A percentile compares a stretch with the other conserved stretches of the same genome.
Evolutionary conservation across 2,113 vertebrate species (phyloP).

Genomic region (Podilymbus podiceps): DNA sequence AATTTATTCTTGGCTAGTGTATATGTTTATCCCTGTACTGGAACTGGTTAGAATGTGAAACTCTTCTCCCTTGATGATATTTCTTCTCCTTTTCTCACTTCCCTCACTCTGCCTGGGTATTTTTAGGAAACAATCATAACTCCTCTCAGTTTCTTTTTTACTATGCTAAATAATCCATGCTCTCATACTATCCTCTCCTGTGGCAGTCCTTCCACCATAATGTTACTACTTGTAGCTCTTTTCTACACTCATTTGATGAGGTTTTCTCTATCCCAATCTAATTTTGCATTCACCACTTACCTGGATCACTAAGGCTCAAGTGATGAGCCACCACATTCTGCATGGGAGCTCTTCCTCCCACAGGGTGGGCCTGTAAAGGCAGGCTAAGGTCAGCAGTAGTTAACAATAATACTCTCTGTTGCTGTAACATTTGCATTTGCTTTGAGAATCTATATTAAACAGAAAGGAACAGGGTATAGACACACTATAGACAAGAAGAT

Average conservation of each 20-base stretch:
- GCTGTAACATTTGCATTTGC: not conserved
- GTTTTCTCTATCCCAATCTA: not conserved
- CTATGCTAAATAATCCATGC: not conserved
- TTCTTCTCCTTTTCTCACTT: constrained; percentile 34
- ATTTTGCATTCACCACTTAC: not conserved
- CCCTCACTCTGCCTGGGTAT: not conserved
- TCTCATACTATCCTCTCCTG: not conserved
- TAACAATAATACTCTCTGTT: not conserved
- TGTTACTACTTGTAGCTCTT: not conserved
- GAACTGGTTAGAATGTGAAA: not conserved
- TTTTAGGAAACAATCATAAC: constrained; percentile 44
- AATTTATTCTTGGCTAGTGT: not conserved
- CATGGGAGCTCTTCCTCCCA: not conserved
- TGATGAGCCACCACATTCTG: not conserved
- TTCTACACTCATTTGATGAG: not conserved
- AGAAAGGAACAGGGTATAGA: not conserved
- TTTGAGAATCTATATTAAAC: not conserved
- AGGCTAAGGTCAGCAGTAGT: not conserved
- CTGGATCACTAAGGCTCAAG: not conserved
- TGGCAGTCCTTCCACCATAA: not conserved
- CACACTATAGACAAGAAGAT: not conserved
- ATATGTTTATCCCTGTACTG: not conserved
- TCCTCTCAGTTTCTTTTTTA: not conserved
- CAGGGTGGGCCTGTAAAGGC: not conserved
- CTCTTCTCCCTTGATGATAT: not conserved